phyloP scores from a whole-genome alignment of 2,888 invertebrate genomes.

The Capitulum mitella region DNA sequence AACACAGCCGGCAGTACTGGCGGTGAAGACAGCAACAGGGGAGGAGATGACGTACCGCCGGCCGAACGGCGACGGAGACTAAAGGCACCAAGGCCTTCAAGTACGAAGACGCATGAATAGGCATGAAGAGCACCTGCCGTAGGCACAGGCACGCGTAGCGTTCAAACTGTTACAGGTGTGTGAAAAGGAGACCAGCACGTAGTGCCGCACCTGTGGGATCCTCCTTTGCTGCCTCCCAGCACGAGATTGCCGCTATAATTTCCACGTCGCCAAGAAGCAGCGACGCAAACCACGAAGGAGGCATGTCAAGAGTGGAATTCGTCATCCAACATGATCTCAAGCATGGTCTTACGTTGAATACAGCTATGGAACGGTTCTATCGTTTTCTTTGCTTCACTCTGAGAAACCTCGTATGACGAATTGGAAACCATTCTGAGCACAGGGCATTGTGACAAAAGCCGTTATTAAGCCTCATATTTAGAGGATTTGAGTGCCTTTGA shows the following conservation, averaged over 20 bases:
- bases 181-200: neutral
- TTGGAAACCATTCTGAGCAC: too few species aligned
- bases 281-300: too few species aligned
- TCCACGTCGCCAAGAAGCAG: neutral
- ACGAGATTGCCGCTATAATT: neutral
- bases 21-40: neutral
- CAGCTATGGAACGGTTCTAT: too few species aligned
- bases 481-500: too few species aligned
- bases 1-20: too few species aligned
- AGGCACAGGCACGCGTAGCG: neutral
- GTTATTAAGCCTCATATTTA: too few species aligned
- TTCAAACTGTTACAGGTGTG: neutral
- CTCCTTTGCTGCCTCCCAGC: neutral
- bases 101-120: neutral
- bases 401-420: too few species aligned
- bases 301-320: too few species aligned
- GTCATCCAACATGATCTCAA: too few species aligned
- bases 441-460: too few species aligned
- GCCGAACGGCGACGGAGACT: neutral
- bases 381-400: too few species aligned
- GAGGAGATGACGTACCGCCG: neutral
- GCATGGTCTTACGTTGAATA: too few species aligned
- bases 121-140: neutral
- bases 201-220: neutral
- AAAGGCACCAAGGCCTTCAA: neutral